These are phyloP conservation scores for Ptyas mucosa DNA, from an alignment of 2,113 vertebrate species.

Conservation along the genomic window DNA sequence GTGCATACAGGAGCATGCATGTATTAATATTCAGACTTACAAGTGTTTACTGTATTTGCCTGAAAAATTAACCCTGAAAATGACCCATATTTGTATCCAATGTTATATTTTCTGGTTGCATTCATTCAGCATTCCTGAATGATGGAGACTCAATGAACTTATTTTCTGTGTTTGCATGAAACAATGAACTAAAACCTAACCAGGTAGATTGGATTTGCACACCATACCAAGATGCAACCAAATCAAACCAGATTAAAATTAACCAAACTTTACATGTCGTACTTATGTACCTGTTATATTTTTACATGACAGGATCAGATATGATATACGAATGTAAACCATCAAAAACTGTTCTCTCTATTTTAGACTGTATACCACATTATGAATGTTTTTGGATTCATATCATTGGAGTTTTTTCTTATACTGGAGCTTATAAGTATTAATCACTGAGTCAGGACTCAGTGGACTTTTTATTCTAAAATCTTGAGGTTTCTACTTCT, in stretches of 20 bases:
- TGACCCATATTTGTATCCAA: neutral
- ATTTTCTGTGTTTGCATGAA: neutral
- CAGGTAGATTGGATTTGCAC: neutral
- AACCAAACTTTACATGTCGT: neutral
- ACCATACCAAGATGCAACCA: neutral
- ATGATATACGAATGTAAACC: neutral
- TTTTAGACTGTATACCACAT: neutral
- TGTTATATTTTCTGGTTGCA: neutral
- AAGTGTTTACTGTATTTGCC: neutral
- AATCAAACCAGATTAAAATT: neutral
- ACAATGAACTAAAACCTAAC: neutral
- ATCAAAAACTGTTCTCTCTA: neutral
- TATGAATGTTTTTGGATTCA: neutral
- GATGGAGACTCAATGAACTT: neutral
- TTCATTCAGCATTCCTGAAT: neutral
- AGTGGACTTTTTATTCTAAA: neutral
- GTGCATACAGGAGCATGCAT: no score
- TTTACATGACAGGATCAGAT: neutral
- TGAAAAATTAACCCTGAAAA: neutral
- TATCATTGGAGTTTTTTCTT: neutral
- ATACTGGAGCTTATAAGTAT: neutral
- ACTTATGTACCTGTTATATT: neutral
- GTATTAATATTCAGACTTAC: neutral
- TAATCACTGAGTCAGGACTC: neutral
- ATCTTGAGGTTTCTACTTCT: neutral